Evolutionary conservation across 2,113 vertebrate genomes (phyloP).

Genomic region (Rhinolophus ferrumequinum): DNA sequence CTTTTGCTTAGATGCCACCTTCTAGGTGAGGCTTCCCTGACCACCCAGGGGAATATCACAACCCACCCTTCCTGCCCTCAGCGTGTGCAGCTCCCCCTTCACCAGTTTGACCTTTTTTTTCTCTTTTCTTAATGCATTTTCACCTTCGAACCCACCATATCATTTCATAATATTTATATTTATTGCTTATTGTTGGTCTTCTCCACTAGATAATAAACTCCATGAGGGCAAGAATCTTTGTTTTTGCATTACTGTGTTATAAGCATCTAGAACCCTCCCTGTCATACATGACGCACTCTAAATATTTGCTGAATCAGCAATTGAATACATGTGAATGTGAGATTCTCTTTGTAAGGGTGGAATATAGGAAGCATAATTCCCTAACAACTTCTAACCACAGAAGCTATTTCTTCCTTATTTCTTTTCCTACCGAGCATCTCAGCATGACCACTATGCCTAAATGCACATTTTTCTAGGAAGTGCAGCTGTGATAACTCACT

Average conservation of each 20-base stretch:
- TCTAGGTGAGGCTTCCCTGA: neutral
- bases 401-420: constrained; percentile 40
- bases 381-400: neutral
- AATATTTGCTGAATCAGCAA: neutral
- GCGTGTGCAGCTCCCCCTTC: neutral
- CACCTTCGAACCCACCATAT: neutral
- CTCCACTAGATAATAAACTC: neutral
- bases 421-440: constrained; percentile 51
- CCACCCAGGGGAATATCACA: neutral
- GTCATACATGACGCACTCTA: neutral
- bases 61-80: neutral
- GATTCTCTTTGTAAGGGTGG: neutral
- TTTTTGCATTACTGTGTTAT: too few relatives aligned
- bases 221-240: neutral
- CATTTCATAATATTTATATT: neutral
- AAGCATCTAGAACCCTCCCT: neutral
- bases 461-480: constrained; percentile 63
- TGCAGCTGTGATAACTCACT: neutral
- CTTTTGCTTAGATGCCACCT: neutral
- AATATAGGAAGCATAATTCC: neutral
- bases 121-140: neutral
- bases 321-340: neutral
- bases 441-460: constrained; percentile 22
- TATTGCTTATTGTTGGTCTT: neutral
- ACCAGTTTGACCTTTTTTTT: neutral